Evolutionary conservation across 1,140 invertebrate species (phyloP), one percentile per base, ranked within the genome.

Genomic region (Melipona quadrifasciata): DNA sequence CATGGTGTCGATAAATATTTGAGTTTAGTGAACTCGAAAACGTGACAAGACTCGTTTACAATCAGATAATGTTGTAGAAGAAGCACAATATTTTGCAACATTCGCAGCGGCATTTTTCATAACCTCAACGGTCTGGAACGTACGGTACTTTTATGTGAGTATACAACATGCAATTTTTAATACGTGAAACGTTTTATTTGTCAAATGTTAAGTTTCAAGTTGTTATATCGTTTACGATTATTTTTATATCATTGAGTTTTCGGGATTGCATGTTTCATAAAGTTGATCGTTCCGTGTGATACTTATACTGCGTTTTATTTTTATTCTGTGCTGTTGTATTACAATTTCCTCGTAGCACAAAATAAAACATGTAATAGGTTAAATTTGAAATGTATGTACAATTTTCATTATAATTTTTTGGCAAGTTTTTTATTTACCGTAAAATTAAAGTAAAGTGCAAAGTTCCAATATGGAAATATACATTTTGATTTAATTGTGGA

Each of bases 31-130:
- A 31, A 47, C 73, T 75, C 17, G 27, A 1, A 21, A 70, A 14
- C 53, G 64, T n/a, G 47, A 53, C 47, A 53, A 75, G 11, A n/a
- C 24, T 65, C 47, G 51, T n/a, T 53, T 34, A 24, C 27, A 61
- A n/a, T 19, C 34, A 39, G 8, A 68, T 70, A 67, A 86, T 76
- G 76, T 53, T n/a, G n/a, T 79, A 34, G 17, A 58, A 34, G 68
- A 34, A 61, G 14, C 57, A 34, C 31, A 84, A 27, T 53, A 80
- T 76, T 71, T 16, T 68, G 57, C 61, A 80, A 82, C 70, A 34
- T 39, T 86, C 61, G 61, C 70, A 85, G 89, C 89, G 80, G 87
- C 81, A 72, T 86, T 68, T 80, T 83, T 82, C 70, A 78, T 90
- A 90, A 90, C 89, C 89, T 90, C 65, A 61, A 84, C 80, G 65